phyloP scores from a whole-genome alignment of 2,113 vertebrate species.

The Ascaphus truei region DNA sequence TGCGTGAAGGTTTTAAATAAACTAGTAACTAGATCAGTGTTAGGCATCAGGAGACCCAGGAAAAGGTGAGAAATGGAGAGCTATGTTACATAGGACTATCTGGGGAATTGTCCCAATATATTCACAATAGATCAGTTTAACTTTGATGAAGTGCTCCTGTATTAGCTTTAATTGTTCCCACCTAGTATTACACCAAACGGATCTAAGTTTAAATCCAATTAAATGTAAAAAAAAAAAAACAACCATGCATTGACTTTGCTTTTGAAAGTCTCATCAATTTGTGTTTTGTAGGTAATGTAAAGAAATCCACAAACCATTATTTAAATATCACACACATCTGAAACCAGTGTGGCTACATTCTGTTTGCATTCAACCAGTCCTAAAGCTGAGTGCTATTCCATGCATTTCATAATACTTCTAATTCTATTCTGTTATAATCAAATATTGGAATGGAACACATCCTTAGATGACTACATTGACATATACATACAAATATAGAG shows the following conservation, averaged over 20 bases:
- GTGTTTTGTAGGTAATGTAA: slow-evolving; percentile 42
- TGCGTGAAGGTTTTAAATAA: no score
- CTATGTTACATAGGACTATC: slow-evolving; percentile 1
- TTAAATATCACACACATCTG: not conserved
- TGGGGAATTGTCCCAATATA: slow-evolving; percentile 35
- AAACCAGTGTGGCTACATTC: no score
- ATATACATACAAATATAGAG: no score
- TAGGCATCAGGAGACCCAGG: not conserved
- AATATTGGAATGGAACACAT: no score
- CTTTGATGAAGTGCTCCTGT: slow-evolving; percentile 49
- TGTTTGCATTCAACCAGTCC: no score
- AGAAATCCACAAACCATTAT: slow-evolving; percentile 3
- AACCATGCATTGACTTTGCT: slow-evolving; percentile 29
- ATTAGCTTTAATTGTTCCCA: slow-evolving; percentile 53
- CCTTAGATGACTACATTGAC: no score
- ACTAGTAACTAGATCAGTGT: not conserved
- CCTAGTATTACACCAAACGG: slow-evolving; percentile 43
- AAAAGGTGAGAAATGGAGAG: not conserved
- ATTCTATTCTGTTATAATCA: no score
- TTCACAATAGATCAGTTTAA: slow-evolving; percentile 45
- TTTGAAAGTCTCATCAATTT: slow-evolving; percentile 44
- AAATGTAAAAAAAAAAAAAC: slow-evolving; percentile 43
- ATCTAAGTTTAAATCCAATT: slow-evolving; percentile 53
- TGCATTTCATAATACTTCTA: no score
- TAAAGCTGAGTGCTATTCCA: no score